phyloP scores from a whole-genome alignment of 37 sponge, comb jelly and placozoan species.

The Agelas oroides region DNA sequence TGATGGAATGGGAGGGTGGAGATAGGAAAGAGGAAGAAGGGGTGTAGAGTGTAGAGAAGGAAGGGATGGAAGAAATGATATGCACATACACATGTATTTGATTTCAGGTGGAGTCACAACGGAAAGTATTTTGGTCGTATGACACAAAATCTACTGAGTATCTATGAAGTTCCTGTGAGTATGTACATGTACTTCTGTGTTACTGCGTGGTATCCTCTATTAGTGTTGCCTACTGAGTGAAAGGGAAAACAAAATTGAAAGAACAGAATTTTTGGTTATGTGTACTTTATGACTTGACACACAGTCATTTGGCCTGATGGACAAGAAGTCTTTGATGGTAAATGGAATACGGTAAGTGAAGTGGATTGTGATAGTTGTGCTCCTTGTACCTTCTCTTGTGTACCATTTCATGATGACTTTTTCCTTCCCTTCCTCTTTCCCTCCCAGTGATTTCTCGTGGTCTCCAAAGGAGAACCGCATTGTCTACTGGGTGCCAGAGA shows the following conservation, averaged over 20 bases:
- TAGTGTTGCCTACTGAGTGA: neutral
- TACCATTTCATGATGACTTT: too few relatives aligned
- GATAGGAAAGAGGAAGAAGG: too few relatives aligned
- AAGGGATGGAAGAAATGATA: too few relatives aligned
- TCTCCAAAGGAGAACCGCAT: constrained; percentile 88
- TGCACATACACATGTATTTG: too few relatives aligned
- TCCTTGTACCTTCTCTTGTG: neutral
- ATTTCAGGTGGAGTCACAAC: constrained; percentile 90
- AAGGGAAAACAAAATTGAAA: too few relatives aligned
- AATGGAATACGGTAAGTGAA: constrained; percentile 76
- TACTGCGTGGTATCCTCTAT: neutral
- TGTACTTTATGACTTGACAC: neutral
- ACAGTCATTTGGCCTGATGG: constrained; percentile 81
- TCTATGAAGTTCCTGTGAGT: constrained; percentile 88
- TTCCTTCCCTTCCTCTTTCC: neutral
- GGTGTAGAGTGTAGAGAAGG: too few relatives aligned
- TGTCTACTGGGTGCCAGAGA: constrained; percentile 97
- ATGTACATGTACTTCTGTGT: neutral
- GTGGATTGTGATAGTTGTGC: neutral
- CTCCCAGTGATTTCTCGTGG: constrained; percentile 85
- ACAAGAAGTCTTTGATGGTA: constrained; percentile 79
- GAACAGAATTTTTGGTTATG: neutral
- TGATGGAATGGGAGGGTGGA: neutral
- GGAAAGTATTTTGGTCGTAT: constrained; percentile 87
- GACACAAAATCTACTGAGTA: constrained; percentile 76